A percentile compares a stretch with the other conserved stretches of the same genome.
These are phyloP conservation scores for Apodemia duryi DNA, from an alignment of 2,888 invertebrate species.

Conservation along the genomic window DNA sequence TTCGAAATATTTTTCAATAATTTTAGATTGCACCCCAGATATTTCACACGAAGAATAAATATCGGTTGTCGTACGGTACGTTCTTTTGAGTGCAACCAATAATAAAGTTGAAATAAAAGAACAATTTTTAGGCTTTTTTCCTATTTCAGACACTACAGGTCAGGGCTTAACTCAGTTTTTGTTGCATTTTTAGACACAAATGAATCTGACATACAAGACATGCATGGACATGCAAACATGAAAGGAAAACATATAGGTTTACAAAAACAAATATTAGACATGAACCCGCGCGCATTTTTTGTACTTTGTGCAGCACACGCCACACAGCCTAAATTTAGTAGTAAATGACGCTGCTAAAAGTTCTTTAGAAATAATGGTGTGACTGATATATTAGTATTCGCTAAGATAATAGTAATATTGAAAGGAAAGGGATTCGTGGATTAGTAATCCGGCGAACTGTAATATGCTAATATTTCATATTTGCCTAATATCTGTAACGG, in stretches of 20 bases:
- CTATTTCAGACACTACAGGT: constrained; percentile 21
- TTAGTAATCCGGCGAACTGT: no score
- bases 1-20: constrained; percentile 22
- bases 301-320: no score
- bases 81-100: constrained; percentile 21
- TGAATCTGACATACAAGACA: constrained; percentile 25
- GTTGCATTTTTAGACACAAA: constrained; percentile 21
- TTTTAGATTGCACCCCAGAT: constrained; percentile 22
- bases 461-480: no score
- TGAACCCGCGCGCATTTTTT: no score
- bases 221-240: constrained; percentile 22
- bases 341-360: no score
- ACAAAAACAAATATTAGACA: constrained; percentile 1
- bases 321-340: no score
- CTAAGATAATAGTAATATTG: no score
- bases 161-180: constrained; percentile 15
- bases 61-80: constrained; percentile 21
- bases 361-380: no score
- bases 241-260: constrained; percentile 7
- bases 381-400: no score
- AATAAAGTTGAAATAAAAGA: constrained; percentile 20
- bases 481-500: no score
- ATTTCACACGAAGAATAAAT: constrained; percentile 20
- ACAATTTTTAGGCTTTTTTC: constrained; percentile 23
- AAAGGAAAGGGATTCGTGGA: no score